phyloP scores from a whole-genome alignment of 2,888 invertebrate genomes.

The Blastobasis adustella region DNA sequence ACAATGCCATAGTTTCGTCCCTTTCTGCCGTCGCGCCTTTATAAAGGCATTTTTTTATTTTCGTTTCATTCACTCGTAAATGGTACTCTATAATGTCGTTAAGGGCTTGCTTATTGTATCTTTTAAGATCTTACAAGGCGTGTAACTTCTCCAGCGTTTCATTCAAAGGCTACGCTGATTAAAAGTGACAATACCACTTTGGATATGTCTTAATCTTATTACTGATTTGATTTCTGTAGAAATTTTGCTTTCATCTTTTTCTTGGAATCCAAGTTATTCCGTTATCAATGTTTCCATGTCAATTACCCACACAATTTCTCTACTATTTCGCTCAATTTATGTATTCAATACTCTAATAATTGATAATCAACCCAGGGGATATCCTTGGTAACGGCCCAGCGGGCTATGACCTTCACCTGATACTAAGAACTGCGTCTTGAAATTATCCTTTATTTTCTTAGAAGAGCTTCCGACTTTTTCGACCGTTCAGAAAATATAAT shows the following conservation, averaged over 20 bases:
- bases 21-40: slow-evolving; percentile 26
- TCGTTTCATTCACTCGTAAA: slow-evolving; percentile 41
- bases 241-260: background rate
- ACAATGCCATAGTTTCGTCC: slow-evolving; percentile 52
- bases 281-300: background rate
- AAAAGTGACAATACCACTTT: no score
- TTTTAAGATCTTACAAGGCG: background rate
- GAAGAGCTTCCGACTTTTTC: slow-evolving; percentile 21
- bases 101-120: slow-evolving; percentile 21
- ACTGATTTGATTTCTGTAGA: background rate
- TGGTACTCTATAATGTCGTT: slow-evolving; percentile 42
- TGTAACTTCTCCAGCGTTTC: no score
- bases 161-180: no score
- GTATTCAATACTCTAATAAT: slow-evolving; percentile 36
- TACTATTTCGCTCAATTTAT: background rate
- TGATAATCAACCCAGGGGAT: slow-evolving; percentile 27
- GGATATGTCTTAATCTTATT: background rate
- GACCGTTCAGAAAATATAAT: slow-evolving; percentile 3
- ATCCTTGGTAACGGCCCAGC: slow-evolving; percentile 40
- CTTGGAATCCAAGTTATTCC: background rate
- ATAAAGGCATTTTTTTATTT: slow-evolving; percentile 33
- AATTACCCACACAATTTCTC: background rate
- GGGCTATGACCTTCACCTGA: slow-evolving; percentile 49
- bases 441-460: slow-evolving; percentile 17
- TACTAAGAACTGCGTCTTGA: slow-evolving; percentile 38